Base-by-base conservation (phyloP, 2,888 invertebrate species). In the Bellardia bayeri region DNA sequence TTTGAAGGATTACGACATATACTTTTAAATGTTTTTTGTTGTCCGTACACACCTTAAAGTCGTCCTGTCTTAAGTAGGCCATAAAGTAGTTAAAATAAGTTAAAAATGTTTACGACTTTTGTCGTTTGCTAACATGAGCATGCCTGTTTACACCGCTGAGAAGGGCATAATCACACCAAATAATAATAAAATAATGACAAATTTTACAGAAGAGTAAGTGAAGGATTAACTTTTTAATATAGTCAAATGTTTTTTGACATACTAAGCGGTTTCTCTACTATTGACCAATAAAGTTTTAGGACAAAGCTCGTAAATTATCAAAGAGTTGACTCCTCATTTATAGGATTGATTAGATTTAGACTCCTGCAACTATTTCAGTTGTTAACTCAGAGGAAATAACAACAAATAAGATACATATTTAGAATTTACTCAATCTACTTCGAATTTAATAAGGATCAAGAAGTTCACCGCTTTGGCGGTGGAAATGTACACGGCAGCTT, bases 211-310 rank as follows among this genome's bases (percentile, higher is more conserved):
- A 23, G 23, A 23, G 23, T 23, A 23, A 23, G 13, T 6, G 30
- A 11, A 30, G 68, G 68, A 69, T 69, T 51, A 69, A 69, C 69
- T 51, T 45, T 37, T 69, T 69, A 33, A 51, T 51, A 69, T 69
- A n/a, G 33, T 8, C 51, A 51, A n/a, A 69, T 37, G 51, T 66
- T 68, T 30, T 68, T 68, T 16, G 42, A 66, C 45, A 68, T 68
- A 14, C 9, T 49, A 68, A 68, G 49, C 30, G 23, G 11, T 30
- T 45, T 68, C 45, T 2, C 45, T 45, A 9, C 11, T 2, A 4
- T 45, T 45, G 45, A 13, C 13, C 13, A 45, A 9, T 3, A n/a
- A n/a, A n/a, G n/a, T n/a, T n/a, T n/a, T n/a, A n/a, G n/a, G n/a
- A n/a, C n/a, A n/a, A n/a, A n/a, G n/a, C n/a, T n/a, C n/a, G n/a